phyloP scores from a whole-genome alignment of 2,888 invertebrate species.

The Ennomos erosarius region DNA sequence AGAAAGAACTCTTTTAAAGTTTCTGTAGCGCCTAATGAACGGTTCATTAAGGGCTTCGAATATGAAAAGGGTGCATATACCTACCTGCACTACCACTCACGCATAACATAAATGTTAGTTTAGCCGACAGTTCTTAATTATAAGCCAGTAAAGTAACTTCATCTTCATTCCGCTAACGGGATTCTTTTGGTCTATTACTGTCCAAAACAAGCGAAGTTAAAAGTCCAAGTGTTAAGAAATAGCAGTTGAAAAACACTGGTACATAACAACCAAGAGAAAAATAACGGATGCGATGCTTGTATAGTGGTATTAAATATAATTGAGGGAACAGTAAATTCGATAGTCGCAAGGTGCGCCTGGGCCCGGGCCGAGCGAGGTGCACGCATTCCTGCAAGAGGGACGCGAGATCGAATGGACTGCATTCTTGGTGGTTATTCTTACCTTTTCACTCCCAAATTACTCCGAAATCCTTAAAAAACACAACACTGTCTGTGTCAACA shows the following conservation, averaged over 20 bases:
- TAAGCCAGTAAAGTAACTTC: too few species aligned
- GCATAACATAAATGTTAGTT: too few species aligned
- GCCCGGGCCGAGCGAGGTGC: slow-evolving; percentile 72
- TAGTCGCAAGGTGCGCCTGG: slow-evolving; percentile 74
- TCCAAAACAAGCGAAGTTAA: slow-evolving; percentile 12
- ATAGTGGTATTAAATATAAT: slow-evolving; percentile 15
- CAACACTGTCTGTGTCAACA: slow-evolving; percentile 52
- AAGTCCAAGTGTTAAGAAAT: slow-evolving; percentile 20
- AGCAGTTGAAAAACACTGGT: slow-evolving; percentile 11
- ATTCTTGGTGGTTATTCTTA: slow-evolving; percentile 79
- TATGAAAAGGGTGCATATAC: too few species aligned
- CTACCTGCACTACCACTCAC: too few species aligned
- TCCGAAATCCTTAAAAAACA: slow-evolving; percentile 46
- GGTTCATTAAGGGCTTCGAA: too few species aligned
- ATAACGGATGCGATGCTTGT: slow-evolving; percentile 13
- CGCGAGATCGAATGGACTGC: slow-evolving; percentile 77
- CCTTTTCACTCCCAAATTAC: slow-evolving; percentile 61
- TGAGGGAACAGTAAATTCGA: slow-evolving; percentile 61
- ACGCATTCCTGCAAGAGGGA: slow-evolving; percentile 81
- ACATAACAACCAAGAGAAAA: slow-evolving; percentile 13
- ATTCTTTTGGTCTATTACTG: slow-evolving; percentile 7
- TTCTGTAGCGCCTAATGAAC: too few species aligned
- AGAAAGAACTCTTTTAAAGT: too few species aligned
- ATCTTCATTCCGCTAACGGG: slow-evolving; percentile 2
- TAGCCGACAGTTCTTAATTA: too few species aligned